Conservation (phyloP, 2,888 invertebrate species). For the Apocheima hispidaria region DNA sequence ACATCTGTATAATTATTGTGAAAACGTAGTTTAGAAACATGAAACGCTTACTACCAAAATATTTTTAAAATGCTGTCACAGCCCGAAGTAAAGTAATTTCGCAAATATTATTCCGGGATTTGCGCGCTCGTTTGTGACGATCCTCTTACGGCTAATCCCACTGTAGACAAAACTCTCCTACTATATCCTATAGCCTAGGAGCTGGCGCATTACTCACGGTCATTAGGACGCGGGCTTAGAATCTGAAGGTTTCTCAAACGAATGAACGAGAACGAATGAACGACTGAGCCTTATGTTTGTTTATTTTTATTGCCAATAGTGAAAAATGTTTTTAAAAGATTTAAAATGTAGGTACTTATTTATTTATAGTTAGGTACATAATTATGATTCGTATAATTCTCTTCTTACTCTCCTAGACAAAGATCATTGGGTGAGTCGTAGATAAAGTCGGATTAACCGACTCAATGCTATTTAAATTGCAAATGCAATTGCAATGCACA, state of each 20-base stretch:
- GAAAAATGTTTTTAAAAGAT: not conserved
- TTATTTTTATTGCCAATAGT: not conserved
- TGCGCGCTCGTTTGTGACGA: slow-evolving; percentile 29
- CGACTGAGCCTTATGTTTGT: not conserved
- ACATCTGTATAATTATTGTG: too few relatives aligned
- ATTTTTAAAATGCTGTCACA: not conserved
- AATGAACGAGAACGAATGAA: not conserved
- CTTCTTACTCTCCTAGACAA: too few relatives aligned
- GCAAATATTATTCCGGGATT: slow-evolving; percentile 31
- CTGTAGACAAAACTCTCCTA: slow-evolving; percentile 44
- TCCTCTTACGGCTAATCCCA: slow-evolving; percentile 50
- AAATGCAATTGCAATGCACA: too few relatives aligned
- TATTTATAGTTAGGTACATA: too few relatives aligned
- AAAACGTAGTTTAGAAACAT: not conserved
- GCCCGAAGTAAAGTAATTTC: slow-evolving; percentile 25
- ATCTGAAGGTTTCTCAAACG: slow-evolving; percentile 11
- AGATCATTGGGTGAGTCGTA: too few relatives aligned
- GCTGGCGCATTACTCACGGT: slow-evolving; percentile 22
- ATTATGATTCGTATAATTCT: too few relatives aligned
- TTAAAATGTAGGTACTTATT: not conserved
- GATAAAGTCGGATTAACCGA: too few relatives aligned
- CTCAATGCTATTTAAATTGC: too few relatives aligned
- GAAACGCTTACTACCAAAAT: not conserved
- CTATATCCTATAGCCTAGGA: slow-evolving; percentile 29
- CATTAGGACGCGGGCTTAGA: slow-evolving; percentile 14